These are phyloP conservation scores for Semicossyphus pulcher DNA, from an alignment of 2,113 vertebrate species.

Conservation along the genomic window DNA sequence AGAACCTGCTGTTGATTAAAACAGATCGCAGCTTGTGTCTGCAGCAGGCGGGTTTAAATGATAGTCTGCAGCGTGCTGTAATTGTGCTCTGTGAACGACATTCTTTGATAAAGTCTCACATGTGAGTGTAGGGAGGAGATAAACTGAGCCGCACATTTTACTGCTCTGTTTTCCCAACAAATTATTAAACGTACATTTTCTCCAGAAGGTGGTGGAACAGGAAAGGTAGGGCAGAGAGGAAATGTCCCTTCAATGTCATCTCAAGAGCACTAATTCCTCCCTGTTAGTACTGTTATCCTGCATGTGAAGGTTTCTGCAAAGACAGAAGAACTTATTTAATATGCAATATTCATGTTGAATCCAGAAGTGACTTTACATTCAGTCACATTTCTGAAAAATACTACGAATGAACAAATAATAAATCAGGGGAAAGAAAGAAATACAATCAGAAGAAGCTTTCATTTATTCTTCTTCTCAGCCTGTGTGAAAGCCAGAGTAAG, in stretches of 20 bases:
- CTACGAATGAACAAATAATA: too few species aligned
- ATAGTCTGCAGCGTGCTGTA: not conserved
- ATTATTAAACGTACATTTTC: constrained; percentile 73
- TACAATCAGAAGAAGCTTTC: too few species aligned
- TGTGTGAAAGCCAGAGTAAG: too few species aligned
- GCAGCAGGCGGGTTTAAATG: not conserved
- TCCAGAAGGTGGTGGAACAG: constrained; percentile 46
- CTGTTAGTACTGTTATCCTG: constrained; percentile 6
- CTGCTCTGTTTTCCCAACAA: constrained; percentile 59
- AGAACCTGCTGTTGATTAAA: not conserved
- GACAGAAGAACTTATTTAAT: not conserved
- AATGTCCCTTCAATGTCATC: constrained; percentile 66
- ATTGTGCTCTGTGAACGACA: constrained; percentile 8
- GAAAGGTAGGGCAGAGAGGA: constrained; percentile 33
- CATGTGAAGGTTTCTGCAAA: not conserved
- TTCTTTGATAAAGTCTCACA: too few species aligned
- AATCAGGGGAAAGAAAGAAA: too few species aligned
- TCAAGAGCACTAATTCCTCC: constrained; percentile 67
- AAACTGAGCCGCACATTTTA: constrained; percentile 53
- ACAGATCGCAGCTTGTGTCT: not conserved
- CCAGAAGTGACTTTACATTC: not conserved
- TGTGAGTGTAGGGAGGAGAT: constrained; percentile 46
- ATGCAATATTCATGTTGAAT: not conserved
- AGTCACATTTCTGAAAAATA: too few species aligned
- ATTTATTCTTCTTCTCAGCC: too few species aligned